Evolutionary conservation across 2,113 vertebrate genomes (phyloP).

Genomic region (Triplophysa dalaica): DNA sequence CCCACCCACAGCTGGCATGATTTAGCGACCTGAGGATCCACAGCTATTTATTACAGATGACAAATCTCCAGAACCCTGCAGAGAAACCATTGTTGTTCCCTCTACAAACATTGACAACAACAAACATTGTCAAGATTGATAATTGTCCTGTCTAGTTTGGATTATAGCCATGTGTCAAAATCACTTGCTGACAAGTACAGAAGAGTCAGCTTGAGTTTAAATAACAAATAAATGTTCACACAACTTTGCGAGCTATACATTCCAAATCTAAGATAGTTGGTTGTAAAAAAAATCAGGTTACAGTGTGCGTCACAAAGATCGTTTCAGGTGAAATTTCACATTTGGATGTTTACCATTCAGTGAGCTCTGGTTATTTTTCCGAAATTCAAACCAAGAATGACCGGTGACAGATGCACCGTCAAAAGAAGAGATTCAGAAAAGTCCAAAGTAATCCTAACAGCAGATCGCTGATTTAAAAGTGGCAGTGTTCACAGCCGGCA

Average conservation of each 20-base stretch:
- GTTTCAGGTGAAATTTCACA: not conserved
- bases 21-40: constrained; percentile 23
- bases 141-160: constrained; percentile 5
- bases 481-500: constrained; percentile 1
- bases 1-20: constrained; percentile 64
- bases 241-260: no score
- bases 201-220: not conserved
- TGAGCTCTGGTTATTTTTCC: not conserved
- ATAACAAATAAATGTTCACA: not conserved
- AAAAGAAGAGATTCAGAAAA: constrained; percentile 16
- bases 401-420: constrained; percentile 25
- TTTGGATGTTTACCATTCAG: not conserved
- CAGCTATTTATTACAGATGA: constrained; percentile 27
- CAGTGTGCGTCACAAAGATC: not conserved
- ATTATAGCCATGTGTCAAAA: not conserved
- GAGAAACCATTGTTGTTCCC: constrained; percentile 6
- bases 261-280: no score
- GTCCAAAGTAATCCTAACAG: constrained; percentile 24
- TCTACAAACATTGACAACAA: constrained; percentile 10
- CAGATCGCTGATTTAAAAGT: constrained; percentile 11
- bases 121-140: not conserved
- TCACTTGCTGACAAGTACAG: not conserved
- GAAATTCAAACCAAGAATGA: constrained; percentile 15
- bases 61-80: constrained; percentile 15
- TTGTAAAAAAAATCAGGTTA: not conserved